Conservation (phyloP, 2,113 vertebrate species). For the Albula glossodonta region DNA sequence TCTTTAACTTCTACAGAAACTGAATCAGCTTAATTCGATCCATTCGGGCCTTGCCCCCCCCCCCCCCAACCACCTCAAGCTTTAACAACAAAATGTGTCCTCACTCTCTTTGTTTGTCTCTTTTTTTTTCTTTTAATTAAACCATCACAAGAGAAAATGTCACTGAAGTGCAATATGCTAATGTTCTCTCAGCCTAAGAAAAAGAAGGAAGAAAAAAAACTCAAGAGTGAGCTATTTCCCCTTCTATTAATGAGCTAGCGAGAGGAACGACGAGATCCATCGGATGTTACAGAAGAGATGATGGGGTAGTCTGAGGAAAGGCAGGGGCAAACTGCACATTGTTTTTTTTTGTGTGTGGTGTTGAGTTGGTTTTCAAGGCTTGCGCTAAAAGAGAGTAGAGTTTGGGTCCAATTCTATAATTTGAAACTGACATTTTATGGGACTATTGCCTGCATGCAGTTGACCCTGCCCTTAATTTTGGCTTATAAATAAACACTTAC, state of each 20-base stretch:
- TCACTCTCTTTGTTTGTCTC: conserved; percentile 2
- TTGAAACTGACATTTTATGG: too few relatives aligned
- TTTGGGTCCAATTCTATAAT: too few relatives aligned
- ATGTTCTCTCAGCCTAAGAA: conserved; percentile 25
- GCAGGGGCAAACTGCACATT: too few relatives aligned
- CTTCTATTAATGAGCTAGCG: not conserved
- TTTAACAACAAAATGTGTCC: conserved; percentile 12
- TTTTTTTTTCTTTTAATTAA: conserved; percentile 18
- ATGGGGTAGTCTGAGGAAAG: too few relatives aligned
- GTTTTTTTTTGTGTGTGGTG: too few relatives aligned
- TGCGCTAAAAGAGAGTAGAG: too few relatives aligned
- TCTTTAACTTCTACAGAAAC: not conserved
- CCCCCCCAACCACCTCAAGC: not conserved
- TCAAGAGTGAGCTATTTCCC: not conserved
- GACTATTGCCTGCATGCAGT: too few relatives aligned
- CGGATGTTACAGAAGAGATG: not conserved
- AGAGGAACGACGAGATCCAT: not conserved
- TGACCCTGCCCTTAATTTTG: too few relatives aligned
- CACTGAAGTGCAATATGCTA: conserved; percentile 3
- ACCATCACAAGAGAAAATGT: conserved; percentile 24
- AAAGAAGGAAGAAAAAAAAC: conserved; percentile 11
- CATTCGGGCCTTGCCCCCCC: not conserved
- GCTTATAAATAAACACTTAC: too few relatives aligned
- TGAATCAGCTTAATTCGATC: conserved; percentile 2
- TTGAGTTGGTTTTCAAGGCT: too few relatives aligned